Percentiles rank a stretch among this genome's conserved stretches.
Evolutionary conservation across 2,888 invertebrate genomes (phyloP).

Genomic region (Himalopsyche japonica): DNA sequence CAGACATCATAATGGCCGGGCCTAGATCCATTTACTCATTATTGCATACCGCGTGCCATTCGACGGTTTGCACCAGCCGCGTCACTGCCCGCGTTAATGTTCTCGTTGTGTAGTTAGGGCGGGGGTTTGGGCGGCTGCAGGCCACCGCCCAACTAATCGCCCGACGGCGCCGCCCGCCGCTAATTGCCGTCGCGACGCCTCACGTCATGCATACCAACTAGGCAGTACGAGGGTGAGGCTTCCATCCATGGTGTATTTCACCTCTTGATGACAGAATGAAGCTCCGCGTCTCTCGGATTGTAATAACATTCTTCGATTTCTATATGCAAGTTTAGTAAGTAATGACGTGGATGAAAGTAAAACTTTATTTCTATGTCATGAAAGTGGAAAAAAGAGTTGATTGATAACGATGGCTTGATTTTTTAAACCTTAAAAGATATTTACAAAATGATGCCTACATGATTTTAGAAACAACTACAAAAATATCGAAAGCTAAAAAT

Average conservation of each 20-base stretch:
- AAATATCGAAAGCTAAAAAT: too few relatives aligned
- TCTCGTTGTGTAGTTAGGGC: slow-evolving; percentile 5
- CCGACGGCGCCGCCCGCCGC: slow-evolving; percentile 8
- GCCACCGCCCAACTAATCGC: slow-evolving; percentile 18
- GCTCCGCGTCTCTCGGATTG: background rate
- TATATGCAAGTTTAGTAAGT: background rate
- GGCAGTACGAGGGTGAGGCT: background rate
- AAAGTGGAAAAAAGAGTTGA: too few relatives aligned
- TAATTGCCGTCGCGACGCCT: slow-evolving; percentile 12
- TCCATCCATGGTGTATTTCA: background rate
- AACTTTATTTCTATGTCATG: too few relatives aligned
- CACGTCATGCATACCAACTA: slow-evolving; percentile 7
- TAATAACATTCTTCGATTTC: background rate
- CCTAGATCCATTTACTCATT: background rate
- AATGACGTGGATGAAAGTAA: background rate
- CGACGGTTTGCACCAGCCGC: background rate
- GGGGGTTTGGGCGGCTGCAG: slow-evolving; percentile 11
- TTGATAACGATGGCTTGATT: too few relatives aligned
- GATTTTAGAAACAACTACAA: too few relatives aligned
- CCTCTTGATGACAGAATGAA: background rate
- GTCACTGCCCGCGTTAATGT: background rate
- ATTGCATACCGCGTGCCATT: background rate
- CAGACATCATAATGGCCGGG: background rate
- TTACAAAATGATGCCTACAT: too few relatives aligned
- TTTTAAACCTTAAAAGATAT: too few relatives aligned